A percentile compares a stretch with the other conserved stretches of the same genome.
phyloP scores from a whole-genome alignment of 1,140 invertebrate species.

The Bombus affinis region DNA sequence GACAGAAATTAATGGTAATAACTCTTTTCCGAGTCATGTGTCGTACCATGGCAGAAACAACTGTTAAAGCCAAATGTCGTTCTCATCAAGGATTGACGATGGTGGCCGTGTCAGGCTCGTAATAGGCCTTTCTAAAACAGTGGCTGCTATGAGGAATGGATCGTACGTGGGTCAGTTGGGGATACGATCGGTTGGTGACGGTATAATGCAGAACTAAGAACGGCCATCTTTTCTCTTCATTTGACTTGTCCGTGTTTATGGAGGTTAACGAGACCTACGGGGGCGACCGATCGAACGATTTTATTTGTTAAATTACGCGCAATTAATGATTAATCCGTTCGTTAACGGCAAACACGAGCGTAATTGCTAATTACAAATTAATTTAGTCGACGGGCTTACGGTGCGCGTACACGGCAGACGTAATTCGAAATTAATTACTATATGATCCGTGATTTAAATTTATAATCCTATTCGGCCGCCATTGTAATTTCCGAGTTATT shows the following conservation, averaged over 20 bases:
- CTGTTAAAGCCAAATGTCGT: constrained; percentile 46
- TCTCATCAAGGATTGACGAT: constrained; percentile 33
- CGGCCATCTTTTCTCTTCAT: too few species aligned
- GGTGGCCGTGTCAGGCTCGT: constrained; percentile 36
- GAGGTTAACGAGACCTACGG: constrained; percentile 1
- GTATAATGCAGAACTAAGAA: constrained; percentile 1
- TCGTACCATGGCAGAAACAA: constrained; percentile 12
- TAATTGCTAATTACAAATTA: constrained; percentile 66
- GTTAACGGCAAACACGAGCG: constrained; percentile 46
- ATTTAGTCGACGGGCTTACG: constrained; percentile 56
- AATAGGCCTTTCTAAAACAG: constrained; percentile 63
- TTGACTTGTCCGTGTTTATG: too few species aligned
- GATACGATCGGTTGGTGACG: not conserved
- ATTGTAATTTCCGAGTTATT: constrained; percentile 59
- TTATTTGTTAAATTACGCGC: constrained; percentile 48
- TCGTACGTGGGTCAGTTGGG: constrained; percentile 47
- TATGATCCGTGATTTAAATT: constrained; percentile 68
- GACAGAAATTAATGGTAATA: constrained; percentile 35
- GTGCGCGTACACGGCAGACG: constrained; percentile 38
- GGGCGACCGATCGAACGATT: not conserved
- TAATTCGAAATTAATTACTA: constrained; percentile 68
- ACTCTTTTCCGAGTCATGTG: constrained; percentile 33
- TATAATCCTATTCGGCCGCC: constrained; percentile 64
- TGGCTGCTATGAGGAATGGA: constrained; percentile 58
- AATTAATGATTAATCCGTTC: constrained; percentile 52